A percentile compares a stretch with the other conserved stretches of the same genome.
Evolutionary conservation across 2,888 invertebrate genomes (phyloP).

Genomic region (Apamea epomidion): DNA sequence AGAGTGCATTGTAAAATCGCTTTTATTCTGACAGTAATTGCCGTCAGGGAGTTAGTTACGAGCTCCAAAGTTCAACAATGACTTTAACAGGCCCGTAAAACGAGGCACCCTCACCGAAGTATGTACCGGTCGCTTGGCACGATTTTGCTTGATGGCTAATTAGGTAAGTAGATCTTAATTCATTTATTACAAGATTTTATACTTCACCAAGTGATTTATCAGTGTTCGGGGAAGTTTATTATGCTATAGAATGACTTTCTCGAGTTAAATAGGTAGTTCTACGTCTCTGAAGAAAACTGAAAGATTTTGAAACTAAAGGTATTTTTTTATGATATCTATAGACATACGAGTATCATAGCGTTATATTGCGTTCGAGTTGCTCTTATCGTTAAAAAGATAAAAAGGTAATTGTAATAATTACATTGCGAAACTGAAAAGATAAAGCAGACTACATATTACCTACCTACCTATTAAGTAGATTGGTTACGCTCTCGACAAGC

Average conservation of each 20-base stretch:
- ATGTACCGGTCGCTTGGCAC: conserved; percentile 71
- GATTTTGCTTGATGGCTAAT: conserved; percentile 76
- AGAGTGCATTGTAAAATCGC: conserved; percentile 60
- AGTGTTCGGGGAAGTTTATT: conserved; percentile 38
- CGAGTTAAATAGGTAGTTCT: not conserved
- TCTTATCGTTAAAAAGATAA: conserved; percentile 16
- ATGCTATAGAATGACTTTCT: not conserved
- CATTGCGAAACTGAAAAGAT: not conserved
- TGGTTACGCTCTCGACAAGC: not conserved
- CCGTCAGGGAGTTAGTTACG: conserved; percentile 73
- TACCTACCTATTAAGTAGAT: not conserved
- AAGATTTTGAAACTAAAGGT: not conserved
- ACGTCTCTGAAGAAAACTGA: not conserved
- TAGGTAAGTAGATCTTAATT: conserved; percentile 74
- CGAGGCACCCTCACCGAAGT: conserved; percentile 66
- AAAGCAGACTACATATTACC: not conserved
- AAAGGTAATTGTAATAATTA: not conserved
- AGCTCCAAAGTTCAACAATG: conserved; percentile 79
- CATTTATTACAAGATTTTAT: conserved; percentile 71
- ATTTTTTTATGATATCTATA: not conserved
- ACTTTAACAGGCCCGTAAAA: conserved; percentile 80
- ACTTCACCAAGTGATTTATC: conserved; percentile 67
- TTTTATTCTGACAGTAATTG: conserved; percentile 71
- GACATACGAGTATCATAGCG: not conserved
- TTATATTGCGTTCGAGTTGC: not conserved